Evolutionary conservation across 1,140 invertebrate genomes (phyloP).

Genomic region (Drosophila chauvacae): DNA sequence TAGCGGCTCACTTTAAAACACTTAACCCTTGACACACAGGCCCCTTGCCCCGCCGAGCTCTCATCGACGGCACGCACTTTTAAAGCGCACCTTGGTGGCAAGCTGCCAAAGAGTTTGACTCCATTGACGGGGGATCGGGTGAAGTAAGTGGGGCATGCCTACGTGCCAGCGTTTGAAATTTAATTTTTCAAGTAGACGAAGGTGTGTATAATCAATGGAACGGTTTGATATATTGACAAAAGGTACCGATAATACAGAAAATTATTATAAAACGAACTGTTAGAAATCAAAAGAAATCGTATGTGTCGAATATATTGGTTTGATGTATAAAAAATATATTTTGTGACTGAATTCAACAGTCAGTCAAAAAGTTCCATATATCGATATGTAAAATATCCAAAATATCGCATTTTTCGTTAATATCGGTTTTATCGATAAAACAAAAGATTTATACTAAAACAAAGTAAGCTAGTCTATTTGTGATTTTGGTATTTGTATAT

Average conservation of each 20-base stretch:
- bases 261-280: no score
- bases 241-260: background rate
- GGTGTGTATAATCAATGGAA: background rate
- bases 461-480: no score
- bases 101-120: slow-evolving; percentile 64
- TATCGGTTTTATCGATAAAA: no score
- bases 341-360: no score
- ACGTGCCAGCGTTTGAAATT: slow-evolving; percentile 48
- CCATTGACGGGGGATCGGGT: slow-evolving; percentile 19
- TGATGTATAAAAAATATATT: no score
- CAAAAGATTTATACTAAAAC: no score
- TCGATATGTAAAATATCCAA: background rate
- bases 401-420: background rate
- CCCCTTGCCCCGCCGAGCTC: background rate
- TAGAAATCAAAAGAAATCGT: no score
- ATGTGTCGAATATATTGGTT: no score
- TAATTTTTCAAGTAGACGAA: slow-evolving; percentile 31
- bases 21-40: slow-evolving; percentile 70
- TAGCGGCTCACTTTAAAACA: slow-evolving; percentile 66
- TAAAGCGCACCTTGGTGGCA: slow-evolving; percentile 73
- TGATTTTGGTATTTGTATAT: no score
- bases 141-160: slow-evolving; percentile 49
- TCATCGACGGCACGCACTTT: slow-evolving; percentile 58
- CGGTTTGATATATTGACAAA: background rate
- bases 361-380: background rate